Percentiles rank a stretch among this genome's conserved stretches.
These are phyloP conservation scores for Harpalus rufipes DNA, from an alignment of 2,888 invertebrate genomes.

Conservation along the genomic window DNA sequence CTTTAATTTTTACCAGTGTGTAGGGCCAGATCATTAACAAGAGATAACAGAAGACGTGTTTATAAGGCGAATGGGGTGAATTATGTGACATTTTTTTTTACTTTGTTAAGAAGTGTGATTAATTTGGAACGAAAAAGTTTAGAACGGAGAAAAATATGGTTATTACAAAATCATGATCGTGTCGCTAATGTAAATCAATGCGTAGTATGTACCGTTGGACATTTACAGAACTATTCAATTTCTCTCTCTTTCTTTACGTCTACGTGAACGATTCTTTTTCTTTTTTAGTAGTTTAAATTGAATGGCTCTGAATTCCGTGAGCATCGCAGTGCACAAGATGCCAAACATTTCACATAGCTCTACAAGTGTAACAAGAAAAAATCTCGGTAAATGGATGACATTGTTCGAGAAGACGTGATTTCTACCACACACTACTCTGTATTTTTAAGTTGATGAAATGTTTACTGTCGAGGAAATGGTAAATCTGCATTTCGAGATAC, in stretches of 20 bases:
- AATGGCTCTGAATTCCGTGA: constrained; percentile 39
- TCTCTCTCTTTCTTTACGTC: constrained; percentile 21
- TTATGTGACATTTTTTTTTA: neutral
- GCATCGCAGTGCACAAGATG: constrained; percentile 18
- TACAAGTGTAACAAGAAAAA: constrained; percentile 46
- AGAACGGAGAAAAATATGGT: neutral
- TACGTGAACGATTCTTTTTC: constrained; percentile 12
- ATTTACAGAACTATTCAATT: constrained; percentile 25
- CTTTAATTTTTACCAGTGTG: constrained; percentile 36
- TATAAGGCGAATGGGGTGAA: constrained; percentile 19
- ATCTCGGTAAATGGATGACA: constrained; percentile 30
- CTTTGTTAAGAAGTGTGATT: neutral
- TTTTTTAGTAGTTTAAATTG: constrained; percentile 46
- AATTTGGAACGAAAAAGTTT: neutral
- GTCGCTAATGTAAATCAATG: no score
- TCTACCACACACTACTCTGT: constrained; percentile 11
- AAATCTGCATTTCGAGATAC: constrained; percentile 3
- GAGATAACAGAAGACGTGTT: constrained; percentile 35
- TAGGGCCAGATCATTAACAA: constrained; percentile 30
- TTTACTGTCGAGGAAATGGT: constrained; percentile 14
- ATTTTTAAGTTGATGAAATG: constrained; percentile 32
- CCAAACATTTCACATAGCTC: constrained; percentile 45
- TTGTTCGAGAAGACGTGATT: constrained; percentile 37
- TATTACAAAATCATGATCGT: neutral
- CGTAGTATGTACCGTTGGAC: neutral